Evolutionary conservation across 2,113 vertebrate species (phyloP), one percentile per base, ranked within the genome.

Genomic region (Petrocephalus microphthalmus): DNA sequence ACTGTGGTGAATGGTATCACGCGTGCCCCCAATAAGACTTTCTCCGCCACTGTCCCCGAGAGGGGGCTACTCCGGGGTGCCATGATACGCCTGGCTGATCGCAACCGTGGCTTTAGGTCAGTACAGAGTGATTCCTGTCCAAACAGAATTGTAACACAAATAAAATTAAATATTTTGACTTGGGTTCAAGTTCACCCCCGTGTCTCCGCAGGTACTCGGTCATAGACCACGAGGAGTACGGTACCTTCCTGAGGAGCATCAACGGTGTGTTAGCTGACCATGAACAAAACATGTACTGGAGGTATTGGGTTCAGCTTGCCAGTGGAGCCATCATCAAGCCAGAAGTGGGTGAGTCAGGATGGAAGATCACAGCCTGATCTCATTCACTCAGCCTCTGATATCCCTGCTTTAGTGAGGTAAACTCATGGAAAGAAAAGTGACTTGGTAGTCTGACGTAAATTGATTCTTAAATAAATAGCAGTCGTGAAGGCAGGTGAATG

Each of bases 11-110:
- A 92, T 90, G 86, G 52, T 19, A 0, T 93, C 0, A 0, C 2
- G 0, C 7, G 51, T 7, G 7, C 1, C 0, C 1, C 42, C 11
- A 87, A 49, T 2, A 0, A 74, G 81, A 91, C 8, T 71, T 92
- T 57, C n/a, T n/a, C n/a, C n/a, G n/a, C n/a, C n/a, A n/a, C n/a
- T n/a, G n/a, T n/a, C n/a, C n/a, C n/a, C n/a, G n/a, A 42, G 37
- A 85, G 90, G 60, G 92, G 93, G 19, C 91, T 92, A 83, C 91
- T 93, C 0, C 84, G 93, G 42, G 93, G 93, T 0, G 93, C 86
- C 3, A n/a, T 94, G 92, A 91, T 8, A 3, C 88, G 54, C 25
- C 60, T 67, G 25, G 84, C 87, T 88, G n/a, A 90, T 93, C 71
- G 86, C 15, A 17, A 2, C 10, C 51, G 85, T 42, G 42, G 45